Base-by-base conservation (phyloP, 2,888 invertebrate species). In the Idaea aversata region DNA sequence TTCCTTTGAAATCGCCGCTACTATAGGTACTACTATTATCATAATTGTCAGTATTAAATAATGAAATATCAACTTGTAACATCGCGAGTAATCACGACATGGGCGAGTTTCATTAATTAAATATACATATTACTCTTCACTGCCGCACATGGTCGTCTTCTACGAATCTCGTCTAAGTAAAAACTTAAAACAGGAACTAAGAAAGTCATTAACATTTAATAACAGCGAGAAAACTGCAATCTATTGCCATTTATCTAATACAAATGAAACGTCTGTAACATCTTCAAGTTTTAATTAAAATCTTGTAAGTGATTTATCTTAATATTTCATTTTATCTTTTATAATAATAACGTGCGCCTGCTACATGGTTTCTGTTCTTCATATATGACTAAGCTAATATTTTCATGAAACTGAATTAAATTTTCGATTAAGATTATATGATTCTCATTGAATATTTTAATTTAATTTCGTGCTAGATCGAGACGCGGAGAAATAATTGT, bases 1-100 rank as follows among this genome's bases (percentile, higher is more conserved):
- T 70, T 67, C 75, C 77, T 80, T 80, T 80, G 79, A 75, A 73
- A 69, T 74, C 66, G 73, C 82, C 82, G 81, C 78, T 68, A 67
- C 47, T 47, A 7, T 47, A 13, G 47, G 13, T 63, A 58, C 71
- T 65, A 67, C 71, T 70, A 80, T 82, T 83, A 81, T 82, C 75
- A 81, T 87, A 85, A 86, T 84, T 83, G 77, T 74, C 73, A 74
- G 75, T 79, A 82, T 83, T 83, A 78, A 78, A 76, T 79, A 79
- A 77, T 78, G 73, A 75, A 72, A 77, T 77, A 77, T 75, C 77
- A 69, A 66, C 72, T 64, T 63, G 61, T 63, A 65, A 36, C 67
- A 68, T 69, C 65, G 57, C 59, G 61, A 67, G 10, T 10, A 47
- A 10, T 13, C 47, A 35, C 62, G 34, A 61, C 64, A 62, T 62